Conservation (phyloP, 2,888 invertebrate species). For the Amaurobius ferox region DNA sequence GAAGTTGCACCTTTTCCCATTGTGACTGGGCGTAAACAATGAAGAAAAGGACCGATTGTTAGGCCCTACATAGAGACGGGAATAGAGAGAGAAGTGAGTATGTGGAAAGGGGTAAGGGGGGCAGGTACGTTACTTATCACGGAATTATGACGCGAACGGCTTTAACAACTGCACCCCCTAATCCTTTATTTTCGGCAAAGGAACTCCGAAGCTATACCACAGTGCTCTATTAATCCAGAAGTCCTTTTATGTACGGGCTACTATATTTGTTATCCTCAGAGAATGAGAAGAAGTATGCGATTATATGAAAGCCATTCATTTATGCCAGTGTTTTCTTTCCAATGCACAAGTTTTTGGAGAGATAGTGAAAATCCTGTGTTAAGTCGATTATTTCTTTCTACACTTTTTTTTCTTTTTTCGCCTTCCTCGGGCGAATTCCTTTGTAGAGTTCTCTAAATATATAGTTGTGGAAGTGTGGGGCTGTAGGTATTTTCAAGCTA, state of each 20-base stretch:
- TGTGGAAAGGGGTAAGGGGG: neutral
- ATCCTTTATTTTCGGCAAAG: constrained; percentile 42
- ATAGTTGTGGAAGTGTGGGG: no score
- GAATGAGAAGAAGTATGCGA: no score
- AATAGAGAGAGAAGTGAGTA: constrained; percentile 8
- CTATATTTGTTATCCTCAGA: no score
- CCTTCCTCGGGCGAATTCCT: no score
- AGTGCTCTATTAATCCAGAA: constrained; percentile 2
- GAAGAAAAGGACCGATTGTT: constrained; percentile 58
- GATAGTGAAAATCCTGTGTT: neutral
- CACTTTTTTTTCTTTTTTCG: neutral
- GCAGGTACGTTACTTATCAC: constrained; percentile 52
- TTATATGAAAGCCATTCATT: no score
- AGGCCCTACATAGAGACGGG: constrained; percentile 1
- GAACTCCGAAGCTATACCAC: neutral
- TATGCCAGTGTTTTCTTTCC: neutral
- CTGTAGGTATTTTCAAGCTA: no score
- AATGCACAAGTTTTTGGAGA: neutral
- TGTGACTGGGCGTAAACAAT: constrained; percentile 65
- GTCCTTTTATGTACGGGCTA: neutral
- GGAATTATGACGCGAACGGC: constrained; percentile 59
- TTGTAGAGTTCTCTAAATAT: no score
- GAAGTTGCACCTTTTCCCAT: constrained; percentile 29
- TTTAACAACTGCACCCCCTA: constrained; percentile 48
- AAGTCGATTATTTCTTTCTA: neutral